A percentile compares a stretch with the other conserved stretches of the same genome.
Evolutionary conservation across 2,888 invertebrate species (phyloP).

Genomic region (Ctena decussata): DNA sequence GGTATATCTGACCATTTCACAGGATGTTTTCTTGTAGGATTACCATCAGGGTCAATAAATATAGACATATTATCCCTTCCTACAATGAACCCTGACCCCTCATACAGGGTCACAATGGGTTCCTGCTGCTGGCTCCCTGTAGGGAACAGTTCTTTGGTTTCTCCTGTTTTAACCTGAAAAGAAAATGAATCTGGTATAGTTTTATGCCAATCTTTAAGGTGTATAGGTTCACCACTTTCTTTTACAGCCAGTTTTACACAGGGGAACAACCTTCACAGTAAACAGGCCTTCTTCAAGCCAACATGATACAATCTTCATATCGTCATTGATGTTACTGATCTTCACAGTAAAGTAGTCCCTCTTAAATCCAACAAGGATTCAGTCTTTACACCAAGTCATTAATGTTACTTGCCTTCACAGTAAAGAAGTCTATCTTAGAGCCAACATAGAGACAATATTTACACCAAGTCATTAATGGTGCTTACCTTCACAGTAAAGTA

Average conservation of each 20-base stretch:
- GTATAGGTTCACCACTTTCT: too few relatives aligned
- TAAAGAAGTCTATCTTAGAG: too few relatives aligned
- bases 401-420: too few relatives aligned
- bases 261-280: too few relatives aligned
- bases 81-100: constrained; percentile 90
- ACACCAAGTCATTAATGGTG: background rate
- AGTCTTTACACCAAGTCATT: constrained; percentile 94
- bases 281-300: too few relatives aligned
- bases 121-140: constrained; percentile 83
- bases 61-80: constrained; percentile 96
- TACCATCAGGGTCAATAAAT: constrained; percentile 92
- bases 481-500: constrained; percentile 92
- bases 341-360: too few relatives aligned
- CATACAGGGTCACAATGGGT: constrained; percentile 87
- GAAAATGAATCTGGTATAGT: too few relatives aligned
- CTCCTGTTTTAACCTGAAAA: constrained; percentile 88
- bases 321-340: too few relatives aligned
- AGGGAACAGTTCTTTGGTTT: constrained; percentile 94
- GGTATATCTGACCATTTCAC: constrained; percentile 93
- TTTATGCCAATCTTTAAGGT: too few relatives aligned
- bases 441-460: too few relatives aligned
- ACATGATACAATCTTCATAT: too few relatives aligned
- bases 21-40: constrained; percentile 91
- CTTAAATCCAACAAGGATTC: constrained; percentile 89
- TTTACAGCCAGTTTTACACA: too few relatives aligned